Base-by-base conservation (phyloP, 2,888 invertebrate species). In the Hipparchia semele region DNA sequence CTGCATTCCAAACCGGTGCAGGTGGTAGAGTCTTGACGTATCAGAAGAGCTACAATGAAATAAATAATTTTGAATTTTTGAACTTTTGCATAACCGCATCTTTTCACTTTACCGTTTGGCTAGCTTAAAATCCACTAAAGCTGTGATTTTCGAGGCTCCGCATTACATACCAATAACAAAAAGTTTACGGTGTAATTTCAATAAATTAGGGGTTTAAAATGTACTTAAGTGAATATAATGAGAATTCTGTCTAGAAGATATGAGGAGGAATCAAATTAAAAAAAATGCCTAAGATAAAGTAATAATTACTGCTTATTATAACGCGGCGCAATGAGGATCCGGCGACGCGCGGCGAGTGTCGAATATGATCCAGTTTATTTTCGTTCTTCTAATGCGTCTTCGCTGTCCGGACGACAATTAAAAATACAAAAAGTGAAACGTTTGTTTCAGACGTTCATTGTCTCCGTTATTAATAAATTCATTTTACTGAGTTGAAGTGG, bases 391-490 rank as follows among this genome's bases (percentile, higher is more conserved):
- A 94, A 94, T 93, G 94, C 87, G 90, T 88, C 87, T 91, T 89
- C 90, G 87, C 87, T 90, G 92, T 83, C 86, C 90, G 87, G 91
- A 90, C 89, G 88, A 92, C 94, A 94, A 94, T 94, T 94, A 93
- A 94, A 94, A 94, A 94, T 92, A 94, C 90, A 93, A 93, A 93
- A 92, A 93, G 88, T 90, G 87, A 87, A 89, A 86, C 91, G 89
- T 90, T 92, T 89, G 92, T 92, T 93, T 92, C 92, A 94, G 93
- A 91, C 94, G 90, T 92, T 93, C 94, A 94, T 94, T 94, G 94
- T 94, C 94, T 94, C 88, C 84, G 93, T 92, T 94, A 94, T 94
- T 94, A 94, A 94, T 94, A 94, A 94, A 93, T 94, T 94, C 93
- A 94, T 94, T 94, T 94, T 93, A 93, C 88, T 83, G 93, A 92